These are phyloP conservation scores for Pseudotriccus pelzelni DNA, from an alignment of 2,797 vertebrate species.

Conservation along the genomic window DNA sequence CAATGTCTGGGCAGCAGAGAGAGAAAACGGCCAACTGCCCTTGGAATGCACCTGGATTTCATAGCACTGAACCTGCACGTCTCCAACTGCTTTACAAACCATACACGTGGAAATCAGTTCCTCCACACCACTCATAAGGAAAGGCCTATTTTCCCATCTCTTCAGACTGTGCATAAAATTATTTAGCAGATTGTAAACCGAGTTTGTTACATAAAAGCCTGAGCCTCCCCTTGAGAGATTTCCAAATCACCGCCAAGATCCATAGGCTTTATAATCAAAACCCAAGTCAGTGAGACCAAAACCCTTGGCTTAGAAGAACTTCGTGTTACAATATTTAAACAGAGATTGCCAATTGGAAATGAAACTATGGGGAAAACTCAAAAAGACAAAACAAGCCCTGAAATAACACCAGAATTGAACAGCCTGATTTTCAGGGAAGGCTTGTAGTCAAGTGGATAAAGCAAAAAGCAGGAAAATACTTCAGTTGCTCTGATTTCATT, in stretches of 20 bases:
- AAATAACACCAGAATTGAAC: not conserved
- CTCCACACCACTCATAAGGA: not conserved
- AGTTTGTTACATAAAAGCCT: conserved; percentile 11
- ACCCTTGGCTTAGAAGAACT: not conserved
- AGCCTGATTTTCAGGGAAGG: not conserved
- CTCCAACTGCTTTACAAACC: not conserved
- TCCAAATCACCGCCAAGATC: not conserved
- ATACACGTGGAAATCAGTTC: not conserved
- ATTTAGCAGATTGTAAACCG: not conserved
- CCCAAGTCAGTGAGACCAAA: not conserved
- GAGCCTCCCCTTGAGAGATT: not conserved
- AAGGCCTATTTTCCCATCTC: not conserved
- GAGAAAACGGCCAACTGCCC: conserved; percentile 23
- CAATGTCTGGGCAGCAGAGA: not conserved
- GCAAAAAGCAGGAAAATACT: not conserved
- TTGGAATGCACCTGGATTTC: conserved; percentile 37
- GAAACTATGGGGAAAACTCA: not conserved
- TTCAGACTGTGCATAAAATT: not conserved
- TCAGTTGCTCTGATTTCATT: not conserved
- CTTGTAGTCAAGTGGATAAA: not conserved
- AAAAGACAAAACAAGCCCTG: not conserved
- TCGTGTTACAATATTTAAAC: not conserved
- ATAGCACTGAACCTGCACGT: not conserved
- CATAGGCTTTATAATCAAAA: not conserved
- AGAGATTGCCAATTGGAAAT: not conserved